Base-by-base conservation (phyloP, 53 echinoderm and acorn worm genomes). In the Apostichopus leukothele region DNA sequence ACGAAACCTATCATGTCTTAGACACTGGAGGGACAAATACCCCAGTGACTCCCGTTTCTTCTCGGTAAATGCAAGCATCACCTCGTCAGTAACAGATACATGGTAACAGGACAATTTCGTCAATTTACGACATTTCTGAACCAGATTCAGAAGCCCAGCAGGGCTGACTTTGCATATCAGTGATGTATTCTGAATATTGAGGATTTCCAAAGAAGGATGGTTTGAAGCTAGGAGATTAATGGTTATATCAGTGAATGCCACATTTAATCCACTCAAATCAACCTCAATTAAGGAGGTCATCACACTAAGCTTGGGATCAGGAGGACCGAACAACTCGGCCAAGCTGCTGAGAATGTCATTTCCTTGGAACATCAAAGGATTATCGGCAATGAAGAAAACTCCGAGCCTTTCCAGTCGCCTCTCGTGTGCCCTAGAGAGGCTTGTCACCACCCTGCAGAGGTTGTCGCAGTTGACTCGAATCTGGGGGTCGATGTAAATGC, bases 351-450 rank as follows among this genome's bases (percentile, higher is more conserved):
- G 92, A 74, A 99, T 94, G 71, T 93, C 93, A 27, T 78, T 73
- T 7, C 99, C 99, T 55, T 94, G 91, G 88, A 96, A 96, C 89
- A 99, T 95, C 76, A 99, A 88, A 11, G 99, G 99, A 89, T 95
- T 95, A 25, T 96, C 99, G 16, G 83, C 90, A 2, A 91, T 94
- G 89, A 99, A 99, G 52, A 91, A 60, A 27, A 99, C 51, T 27
- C 79, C 86, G 75, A 99, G 77, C 11, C 90, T 90, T 79, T 94
- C 92, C 13, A 99, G 88, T 16, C 95, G 74, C 7, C 99, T 91
- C 11, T 96, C 96, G 10, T 84, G 52, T 55, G 89, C 86, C 68
- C 86, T 83, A 3, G 96, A 92, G 6, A 96, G 78, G 73, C 90
- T 89, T 2, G 87, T 91, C 13, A 99, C 75, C 12, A 99, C 95